phyloP scores from a whole-genome alignment of 2,797 vertebrate genomes.

The Sebastes hubbsi region DNA sequence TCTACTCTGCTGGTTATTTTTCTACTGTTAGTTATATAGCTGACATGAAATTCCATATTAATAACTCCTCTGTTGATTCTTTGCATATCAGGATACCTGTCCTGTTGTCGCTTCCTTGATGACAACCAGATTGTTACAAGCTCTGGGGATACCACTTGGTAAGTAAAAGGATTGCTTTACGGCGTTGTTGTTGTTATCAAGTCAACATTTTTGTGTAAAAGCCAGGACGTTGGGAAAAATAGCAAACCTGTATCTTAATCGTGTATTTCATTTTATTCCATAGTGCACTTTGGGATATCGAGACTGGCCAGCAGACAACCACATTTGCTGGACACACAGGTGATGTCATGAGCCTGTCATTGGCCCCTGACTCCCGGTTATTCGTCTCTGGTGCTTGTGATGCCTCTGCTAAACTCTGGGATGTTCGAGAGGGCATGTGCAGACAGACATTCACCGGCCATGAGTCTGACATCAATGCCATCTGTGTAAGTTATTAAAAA shows the following conservation, averaged over 20 bases:
- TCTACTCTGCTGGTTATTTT: neutral
- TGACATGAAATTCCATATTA: neutral
- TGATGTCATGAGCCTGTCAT: slow-evolving; percentile 98
- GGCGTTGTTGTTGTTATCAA: neutral
- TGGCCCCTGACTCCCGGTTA: slow-evolving; percentile 94
- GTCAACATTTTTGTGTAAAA: neutral
- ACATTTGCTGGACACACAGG: slow-evolving; percentile 98
- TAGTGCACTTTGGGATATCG: slow-evolving; percentile 99
- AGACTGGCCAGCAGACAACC: slow-evolving; percentile 99
- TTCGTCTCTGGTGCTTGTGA: slow-evolving; percentile 99
- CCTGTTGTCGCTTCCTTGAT: slow-evolving; percentile 99
- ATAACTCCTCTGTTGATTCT: slow-evolving; percentile 10
- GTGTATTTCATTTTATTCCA: slow-evolving; percentile 19
- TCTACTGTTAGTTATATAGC: neutral
- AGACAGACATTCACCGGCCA: slow-evolving; percentile 99
- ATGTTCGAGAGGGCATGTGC: slow-evolving; percentile 99
- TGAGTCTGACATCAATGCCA: slow-evolving; percentile 99
- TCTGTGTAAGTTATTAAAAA: slow-evolving; percentile 87
- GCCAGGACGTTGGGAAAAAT: neutral
- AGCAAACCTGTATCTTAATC: neutral
- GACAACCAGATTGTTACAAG: slow-evolving; percentile 99
- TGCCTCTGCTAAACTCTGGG: slow-evolving; percentile 99
- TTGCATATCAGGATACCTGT: slow-evolving; percentile 91
- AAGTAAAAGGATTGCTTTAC: slow-evolving; percentile 54
- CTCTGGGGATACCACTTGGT: slow-evolving; percentile 99